Evolutionary conservation across 2,888 invertebrate genomes (phyloP), one percentile per base, ranked within the genome.

Genomic region (Chalcosyrphus nemorum): DNA sequence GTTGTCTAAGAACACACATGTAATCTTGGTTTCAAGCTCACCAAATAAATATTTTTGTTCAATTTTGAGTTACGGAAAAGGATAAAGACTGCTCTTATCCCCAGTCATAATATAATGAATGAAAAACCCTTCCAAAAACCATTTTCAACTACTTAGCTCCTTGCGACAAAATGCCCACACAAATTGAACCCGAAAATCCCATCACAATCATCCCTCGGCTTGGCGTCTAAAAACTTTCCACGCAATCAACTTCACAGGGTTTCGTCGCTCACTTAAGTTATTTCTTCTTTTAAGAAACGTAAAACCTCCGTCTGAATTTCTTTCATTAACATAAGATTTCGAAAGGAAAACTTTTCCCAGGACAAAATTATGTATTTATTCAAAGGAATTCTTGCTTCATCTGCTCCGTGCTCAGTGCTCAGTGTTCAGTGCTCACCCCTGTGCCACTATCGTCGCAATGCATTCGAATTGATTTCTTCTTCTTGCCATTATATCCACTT

Each of bases 401-500:
- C n/a, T n/a, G n/a, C n/a, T n/a, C n/a, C n/a, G n/a, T n/a, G n/a
- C n/a, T n/a, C n/a, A n/a, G n/a, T n/a, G n/a, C n/a, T n/a, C n/a
- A n/a, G n/a, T n/a, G n/a, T n/a, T n/a, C n/a, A n/a, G n/a, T n/a
- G n/a, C 43, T 19, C 35, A 9, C 19, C 56, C 43, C 29, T 27
- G 43, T 7, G 7, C 41, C n/a, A 7, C 35, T 9, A 2, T 24
- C 9, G 11, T 0, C 13, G n/a, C 38, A 56, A 13, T 76, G 81
- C 81, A 81, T 76, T 65, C 21, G 70, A 81, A 81, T 82, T 77
- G 71, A 72, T 82, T 82, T 43, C 71, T 45, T 61, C 52, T 54
- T 61, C 47, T 76, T 61, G 15, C 45, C 45, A 63, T 71, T 65
- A 56, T 80, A 56, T 80, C 56, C 52, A 38, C 54, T 66, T 77